Base-by-base conservation (phyloP, 2,797 vertebrate genomes). In the Amblyopsis hoosieri region DNA sequence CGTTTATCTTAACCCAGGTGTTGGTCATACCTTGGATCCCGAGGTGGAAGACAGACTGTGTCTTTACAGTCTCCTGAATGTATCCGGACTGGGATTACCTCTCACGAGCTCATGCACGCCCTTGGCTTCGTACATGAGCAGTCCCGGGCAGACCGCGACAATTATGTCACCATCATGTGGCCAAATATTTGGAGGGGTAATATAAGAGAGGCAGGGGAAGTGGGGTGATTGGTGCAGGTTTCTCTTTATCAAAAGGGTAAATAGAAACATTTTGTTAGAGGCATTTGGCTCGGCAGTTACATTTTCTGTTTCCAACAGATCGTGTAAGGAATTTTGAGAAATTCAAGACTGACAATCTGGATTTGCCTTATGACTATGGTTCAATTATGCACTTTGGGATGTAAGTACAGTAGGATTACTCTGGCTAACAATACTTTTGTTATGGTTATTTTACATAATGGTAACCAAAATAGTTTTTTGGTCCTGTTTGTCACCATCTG, bases 311-410 rank as follows among this genome's bases (percentile, higher is more conserved):
- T 64, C 48, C 55, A 71, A 78, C 69, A 94, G 93, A 92, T 88
- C 87, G 83, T 4, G 45, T 90, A 60, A 90, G 89, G 65, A 95
- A 95, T 84, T 96, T 96, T 88, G 92, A 93, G 66, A 95, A 94
- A 89, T 90, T 94, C 58, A 94, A 89, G 75, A 93, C 94, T 0
- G 92, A 90, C 62, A 93, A 81, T 72, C 54, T 95, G 83, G 79
- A 88, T 62, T 89, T 93, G 12, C 94, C 94, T 0, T 96, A 97
- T 67, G 95, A 96, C 81, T 96, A 94, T 29, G 57, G 85, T 52
- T 96, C 95, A 53, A 93, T 96, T 74, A 95, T 96, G 94, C 96
- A 97, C 83, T 96, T 94, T 60, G 95, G 95, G 63, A 91, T 85
- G 94, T 96, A 91, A 87, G 52, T 15, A 3, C 19, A 19, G 4